Evolutionary conservation across 2,888 invertebrate genomes (phyloP).

Genomic region (Campaea margaritaria): DNA sequence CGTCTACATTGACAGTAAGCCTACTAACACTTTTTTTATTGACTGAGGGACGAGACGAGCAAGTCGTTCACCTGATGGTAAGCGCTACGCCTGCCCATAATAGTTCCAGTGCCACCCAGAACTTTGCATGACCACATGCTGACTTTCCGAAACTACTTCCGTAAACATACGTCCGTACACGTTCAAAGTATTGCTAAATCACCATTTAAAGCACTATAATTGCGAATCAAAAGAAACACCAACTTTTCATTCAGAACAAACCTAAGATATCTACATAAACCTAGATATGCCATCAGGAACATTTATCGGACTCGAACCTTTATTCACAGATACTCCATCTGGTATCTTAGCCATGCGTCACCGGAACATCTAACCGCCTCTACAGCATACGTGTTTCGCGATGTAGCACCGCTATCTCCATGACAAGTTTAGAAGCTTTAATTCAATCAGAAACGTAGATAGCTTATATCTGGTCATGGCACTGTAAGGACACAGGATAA

Average conservation of each 20-base stretch:
- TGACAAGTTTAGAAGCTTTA: conserved; percentile 62
- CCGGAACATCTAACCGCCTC: conserved; percentile 48
- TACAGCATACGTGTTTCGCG: conserved; percentile 41
- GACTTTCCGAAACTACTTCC: too few relatives aligned
- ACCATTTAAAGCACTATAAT: too few relatives aligned
- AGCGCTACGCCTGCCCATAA: too few relatives aligned
- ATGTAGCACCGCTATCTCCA: conserved; percentile 55
- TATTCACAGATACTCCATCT: conserved; percentile 2
- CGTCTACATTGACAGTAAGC: too few relatives aligned
- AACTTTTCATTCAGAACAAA: background rate
- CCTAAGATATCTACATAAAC: background rate
- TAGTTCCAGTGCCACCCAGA: too few relatives aligned
- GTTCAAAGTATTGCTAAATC: too few relatives aligned
- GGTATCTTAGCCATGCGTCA: conserved; percentile 25
- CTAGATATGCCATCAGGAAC: background rate
- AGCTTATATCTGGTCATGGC: conserved; percentile 63
- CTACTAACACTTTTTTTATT: too few relatives aligned
- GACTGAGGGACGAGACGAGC: too few relatives aligned
- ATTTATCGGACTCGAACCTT: background rate
- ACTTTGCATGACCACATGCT: too few relatives aligned
- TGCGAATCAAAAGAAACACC: background rate
- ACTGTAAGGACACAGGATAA: conserved; percentile 37
- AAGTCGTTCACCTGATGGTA: too few relatives aligned
- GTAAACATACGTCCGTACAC: too few relatives aligned
- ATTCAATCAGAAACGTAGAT: conserved; percentile 60